phyloP scores from a whole-genome alignment of 2,888 invertebrate species.

The Agrilus cyanescens region DNA sequence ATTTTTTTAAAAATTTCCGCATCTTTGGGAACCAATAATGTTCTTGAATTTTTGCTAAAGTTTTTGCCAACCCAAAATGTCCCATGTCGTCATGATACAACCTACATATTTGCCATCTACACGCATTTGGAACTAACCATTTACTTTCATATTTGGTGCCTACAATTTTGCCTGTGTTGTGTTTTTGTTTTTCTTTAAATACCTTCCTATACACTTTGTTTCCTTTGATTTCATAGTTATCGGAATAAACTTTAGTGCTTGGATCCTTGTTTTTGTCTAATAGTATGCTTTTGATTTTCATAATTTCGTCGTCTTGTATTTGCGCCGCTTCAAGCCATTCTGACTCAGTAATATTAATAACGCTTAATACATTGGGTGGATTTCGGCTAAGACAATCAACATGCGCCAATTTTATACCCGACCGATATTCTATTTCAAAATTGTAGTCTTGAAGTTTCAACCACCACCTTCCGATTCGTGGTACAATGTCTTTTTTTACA shows the following conservation, averaged over 20 bases:
- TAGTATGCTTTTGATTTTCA: neutral
- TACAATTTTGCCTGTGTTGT: no score
- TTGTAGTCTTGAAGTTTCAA: conserved; percentile 15
- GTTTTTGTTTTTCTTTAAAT: no score
- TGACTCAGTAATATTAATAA: conserved; percentile 1
- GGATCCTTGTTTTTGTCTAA: conserved; percentile 1
- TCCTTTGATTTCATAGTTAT: no score
- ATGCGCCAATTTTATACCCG: neutral
- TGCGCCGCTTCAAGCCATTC: conserved; percentile 2
- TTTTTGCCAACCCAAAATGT: neutral
- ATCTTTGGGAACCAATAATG: neutral
- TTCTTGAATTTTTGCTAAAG: neutral
- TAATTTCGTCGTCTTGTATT: conserved; percentile 1
- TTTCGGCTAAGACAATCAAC: no score
- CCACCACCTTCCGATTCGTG: conserved; percentile 22
- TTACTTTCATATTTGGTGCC: no score
- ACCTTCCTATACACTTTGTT: no score
- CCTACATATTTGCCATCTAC: no score
- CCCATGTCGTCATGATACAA: neutral
- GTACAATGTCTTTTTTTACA: conserved; percentile 19
- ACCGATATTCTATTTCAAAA: conserved; percentile 2
- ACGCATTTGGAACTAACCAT: no score
- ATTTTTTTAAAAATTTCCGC: neutral
- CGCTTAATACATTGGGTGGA: neutral
- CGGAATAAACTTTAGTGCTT: no score